Base-by-base conservation (phyloP, 2,888 invertebrate genomes). In the Girardia tigrina region DNA sequence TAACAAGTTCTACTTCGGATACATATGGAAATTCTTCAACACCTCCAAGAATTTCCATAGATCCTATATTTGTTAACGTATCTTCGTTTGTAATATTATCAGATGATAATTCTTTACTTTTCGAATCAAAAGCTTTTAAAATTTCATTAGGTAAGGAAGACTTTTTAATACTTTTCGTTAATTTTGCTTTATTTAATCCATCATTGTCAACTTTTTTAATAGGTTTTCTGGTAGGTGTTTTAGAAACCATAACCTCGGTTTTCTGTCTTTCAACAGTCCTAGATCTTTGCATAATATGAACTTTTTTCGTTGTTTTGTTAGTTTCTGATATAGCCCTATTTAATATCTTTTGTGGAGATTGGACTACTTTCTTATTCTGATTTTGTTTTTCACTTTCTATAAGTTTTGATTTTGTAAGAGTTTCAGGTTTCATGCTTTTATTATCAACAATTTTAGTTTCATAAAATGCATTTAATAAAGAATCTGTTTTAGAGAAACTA, bases 51-150 rank as follows among this genome's bases (percentile, higher is more conserved):
- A 56, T 56, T 56, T 56, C 56, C 56, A 56, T 56, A 20, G 56
- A 56, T 4, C 56, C 56, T 20, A 56, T 56, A 56, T 56, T 56
- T 8, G 56, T 56, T 56, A 56, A 56, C 4, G 56, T 56, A 16
- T 56, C 56, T 56, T 56, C 56, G 23, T 56, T 56, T 56, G 56
- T 56, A 16, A 56, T 56, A 56, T 56, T 56, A 56, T 56, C 56
- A 12, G 56, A 56, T n/a, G 56, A 56, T 56, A 56, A 12, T 56
- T 56, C 56, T 16, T 56, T 56, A 56, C 56, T 56, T 56, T 56
- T 56, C 6, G 6, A 56, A 20, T 56, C 56, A 56, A 56, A 6
- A 56, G 23, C 8, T 56, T 56, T 56, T 12, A 56, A n/a, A 56
- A 20, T 56, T 56, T 56, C 56, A 16, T 20, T 56, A 12, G 56